These are phyloP conservation scores for Leptopilina syphax DNA, from an alignment of 2,888 invertebrate genomes.

Conservation along the genomic window DNA sequence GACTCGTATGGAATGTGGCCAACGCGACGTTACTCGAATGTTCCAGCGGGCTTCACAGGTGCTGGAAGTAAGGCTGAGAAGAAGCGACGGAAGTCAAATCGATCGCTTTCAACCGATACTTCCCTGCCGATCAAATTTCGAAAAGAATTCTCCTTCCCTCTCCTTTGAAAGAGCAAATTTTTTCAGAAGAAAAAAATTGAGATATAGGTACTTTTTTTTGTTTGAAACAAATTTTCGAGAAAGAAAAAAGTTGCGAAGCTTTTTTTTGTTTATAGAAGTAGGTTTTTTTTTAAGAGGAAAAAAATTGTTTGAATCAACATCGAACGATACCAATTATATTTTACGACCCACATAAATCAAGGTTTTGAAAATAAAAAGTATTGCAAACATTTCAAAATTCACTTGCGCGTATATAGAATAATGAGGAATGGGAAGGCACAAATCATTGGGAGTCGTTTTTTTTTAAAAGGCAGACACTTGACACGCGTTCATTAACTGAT, in stretches of 20 bases:
- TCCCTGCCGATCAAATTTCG: slow-evolving; percentile 11
- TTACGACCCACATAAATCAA: slow-evolving; percentile 1
- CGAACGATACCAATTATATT: not conserved
- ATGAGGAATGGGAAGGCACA: not conserved
- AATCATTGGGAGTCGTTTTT: not conserved
- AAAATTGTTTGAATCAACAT: not conserved
- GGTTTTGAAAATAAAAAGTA: not conserved
- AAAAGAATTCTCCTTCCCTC: slow-evolving; percentile 6
- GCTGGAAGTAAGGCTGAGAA: not conserved
- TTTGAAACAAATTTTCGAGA: no score
- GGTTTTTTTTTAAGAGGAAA: not conserved
- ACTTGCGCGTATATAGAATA: not conserved
- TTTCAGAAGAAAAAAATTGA: no score
- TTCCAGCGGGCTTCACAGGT: slow-evolving; percentile 24
- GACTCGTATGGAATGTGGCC: slow-evolving; percentile 16
- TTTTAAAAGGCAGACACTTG: not conserved
- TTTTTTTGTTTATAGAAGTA: no score
- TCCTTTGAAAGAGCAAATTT: no score
- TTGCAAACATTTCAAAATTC: slow-evolving; percentile 1
- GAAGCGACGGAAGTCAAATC: slow-evolving; percentile 39
- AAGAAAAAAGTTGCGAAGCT: no score
- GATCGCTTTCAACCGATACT: slow-evolving; percentile 34
- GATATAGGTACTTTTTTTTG: no score
- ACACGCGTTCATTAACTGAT: not conserved
- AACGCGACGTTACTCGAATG: slow-evolving; percentile 31